Evolutionary conservation across 2,797 vertebrate genomes (phyloP), one percentile per base, ranked within the genome.

Genomic region (Cyprinella venusta): DNA sequence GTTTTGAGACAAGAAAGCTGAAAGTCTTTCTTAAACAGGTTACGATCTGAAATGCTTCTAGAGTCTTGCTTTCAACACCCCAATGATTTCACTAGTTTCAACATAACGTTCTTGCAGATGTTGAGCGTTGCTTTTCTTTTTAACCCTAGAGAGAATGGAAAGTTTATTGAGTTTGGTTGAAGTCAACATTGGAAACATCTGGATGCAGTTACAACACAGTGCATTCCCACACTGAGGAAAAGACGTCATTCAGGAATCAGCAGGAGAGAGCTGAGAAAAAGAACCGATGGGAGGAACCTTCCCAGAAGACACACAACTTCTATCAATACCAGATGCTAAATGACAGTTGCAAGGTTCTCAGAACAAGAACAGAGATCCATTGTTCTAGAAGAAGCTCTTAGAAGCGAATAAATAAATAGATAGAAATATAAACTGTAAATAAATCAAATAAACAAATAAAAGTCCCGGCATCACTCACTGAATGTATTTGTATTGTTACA

Each of bases 111-210:
- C 45, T 74, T 68, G 52, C 81, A 77, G 74, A 83, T 83, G 65
- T 38, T 50, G 45, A 36, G 19, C 33, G 30, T 61, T 77, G 64
- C 21, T 61, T 61, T 77, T 83, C 74, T 68, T 70, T 77, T 76
- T 69, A 69, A 83, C 74, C 64, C 81, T 67, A 67, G 61, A 82
- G 72, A 45, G 61, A 76, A 75, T 61, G n/a, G 61, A 8, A 67
- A 63, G 63, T 76, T 76, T 82, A 59, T 82, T 82, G 48, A 76
- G 52, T 82, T 82, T 33, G 26, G 61, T 40, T 76, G 50, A 77
- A 79, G 50, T 82, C 71, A 52, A 83, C 86, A 81, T n/a, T 84
- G 56, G 75, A 79, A 86, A 84, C 86, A 88, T 88, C 87, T 88
- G 87, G 87, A 82, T 71, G 59, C 77, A 69, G 50, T 80, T 79